Conservation (phyloP, 2,113 vertebrate genomes). For the Jacana jacana region DNA sequence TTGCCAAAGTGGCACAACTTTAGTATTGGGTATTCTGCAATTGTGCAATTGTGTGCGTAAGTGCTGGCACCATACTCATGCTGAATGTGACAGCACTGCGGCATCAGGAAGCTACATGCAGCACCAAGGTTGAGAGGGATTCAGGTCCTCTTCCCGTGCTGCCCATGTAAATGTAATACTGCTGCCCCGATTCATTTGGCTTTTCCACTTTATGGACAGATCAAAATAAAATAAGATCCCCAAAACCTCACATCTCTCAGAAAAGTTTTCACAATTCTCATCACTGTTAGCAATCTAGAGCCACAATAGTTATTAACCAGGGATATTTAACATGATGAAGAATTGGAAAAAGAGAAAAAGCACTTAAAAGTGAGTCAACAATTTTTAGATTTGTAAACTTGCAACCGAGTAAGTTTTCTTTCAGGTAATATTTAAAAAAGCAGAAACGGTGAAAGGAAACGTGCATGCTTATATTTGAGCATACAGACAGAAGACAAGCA, state of each 20-base stretch:
- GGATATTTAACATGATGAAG: neutral
- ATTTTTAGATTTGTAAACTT: neutral
- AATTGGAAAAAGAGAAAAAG: neutral
- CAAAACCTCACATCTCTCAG: neutral
- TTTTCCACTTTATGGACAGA: neutral
- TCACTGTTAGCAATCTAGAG: neutral
- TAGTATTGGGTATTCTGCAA: neutral
- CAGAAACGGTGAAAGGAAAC: neutral
- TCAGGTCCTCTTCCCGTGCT: neutral
- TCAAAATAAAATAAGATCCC: neutral
- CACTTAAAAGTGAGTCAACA: neutral
- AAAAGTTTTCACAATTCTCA: neutral
- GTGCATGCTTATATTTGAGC: neutral
- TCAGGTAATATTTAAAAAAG: neutral
- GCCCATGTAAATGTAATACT: neutral
- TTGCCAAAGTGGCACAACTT: neutral
- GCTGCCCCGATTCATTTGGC: neutral
- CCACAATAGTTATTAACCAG: neutral
- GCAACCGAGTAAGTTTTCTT: neutral
- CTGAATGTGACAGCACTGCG: neutral
- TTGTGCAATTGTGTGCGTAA: too few species aligned
- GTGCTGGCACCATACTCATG: accelerated
- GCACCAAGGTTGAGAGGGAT: neutral
- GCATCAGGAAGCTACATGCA: neutral
- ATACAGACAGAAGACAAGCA: neutral